These are phyloP conservation scores for Otolemur garnettii DNA, from an alignment of 2,113 vertebrate genomes.

Conservation along the genomic window DNA sequence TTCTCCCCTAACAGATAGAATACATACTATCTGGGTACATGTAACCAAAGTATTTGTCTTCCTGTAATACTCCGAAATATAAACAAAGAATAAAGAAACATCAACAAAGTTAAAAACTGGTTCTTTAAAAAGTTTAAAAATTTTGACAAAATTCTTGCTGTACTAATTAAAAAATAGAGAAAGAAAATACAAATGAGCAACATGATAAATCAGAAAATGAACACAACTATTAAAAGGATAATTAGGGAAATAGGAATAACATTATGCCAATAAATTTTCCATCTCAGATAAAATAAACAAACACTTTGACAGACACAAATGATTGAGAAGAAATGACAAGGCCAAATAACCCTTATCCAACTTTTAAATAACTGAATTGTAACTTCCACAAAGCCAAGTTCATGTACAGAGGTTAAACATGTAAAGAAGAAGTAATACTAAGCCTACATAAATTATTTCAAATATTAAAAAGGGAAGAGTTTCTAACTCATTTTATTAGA, in stretches of 20 bases:
- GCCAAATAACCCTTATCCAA: background rate
- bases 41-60: too few relatives aligned
- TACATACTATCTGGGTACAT: too few relatives aligned
- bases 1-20: too few relatives aligned
- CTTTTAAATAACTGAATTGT: background rate
- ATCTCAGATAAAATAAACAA: background rate
- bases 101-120: background rate
- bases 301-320: background rate
- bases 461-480: background rate
- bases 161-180: background rate
- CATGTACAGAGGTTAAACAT: background rate
- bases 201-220: background rate
- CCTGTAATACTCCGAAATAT: too few relatives aligned
- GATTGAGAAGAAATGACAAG: background rate
- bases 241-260: background rate
- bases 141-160: background rate
- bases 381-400: background rate
- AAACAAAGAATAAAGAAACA: background rate
- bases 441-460: background rate
- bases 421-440: background rate
- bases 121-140: background rate
- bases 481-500: background rate
- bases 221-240: background rate
- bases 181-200: background rate
- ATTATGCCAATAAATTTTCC: background rate